Evolutionary conservation across 1,140 invertebrate genomes (phyloP), one percentile per base, ranked within the genome.

Genomic region (Atta texana): DNA sequence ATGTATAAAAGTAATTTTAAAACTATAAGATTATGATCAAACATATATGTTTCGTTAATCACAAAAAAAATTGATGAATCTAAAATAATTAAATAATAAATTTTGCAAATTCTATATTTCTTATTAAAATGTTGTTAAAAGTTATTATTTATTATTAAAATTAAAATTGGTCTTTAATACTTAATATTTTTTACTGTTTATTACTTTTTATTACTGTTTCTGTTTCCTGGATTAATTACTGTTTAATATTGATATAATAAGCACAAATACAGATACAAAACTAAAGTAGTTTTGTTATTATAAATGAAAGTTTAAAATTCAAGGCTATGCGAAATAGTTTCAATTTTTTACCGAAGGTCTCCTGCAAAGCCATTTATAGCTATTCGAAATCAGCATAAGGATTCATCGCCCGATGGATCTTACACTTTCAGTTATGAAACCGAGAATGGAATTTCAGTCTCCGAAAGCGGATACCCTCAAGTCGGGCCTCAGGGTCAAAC

Each of bases 401-500:
- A 94, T 53, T 87, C 90, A 55, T 93, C 91, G 14, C 94, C 94
- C 0, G 94, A 95, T 78, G 95, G 95, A 72, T 93, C 92, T 55
- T 95, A 95, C 24, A 76, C 85, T 0, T 95, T 88, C 78, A 94
- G 93, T 16, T 95, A 95, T 80, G 95, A 95, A 75, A 95, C 95
- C 53, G 94, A 94, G 39, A 95, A 95, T 84, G 95, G 95, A 71
- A 95, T 95, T 72, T 93, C 92, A 1, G 94, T 93, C 0, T 90
- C 92, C 3, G 95, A 95, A 80, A 93, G 87, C 21, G 95, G 95
- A 61, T 92, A 91, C 53, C 92, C 95, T 10, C 95, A 95, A 88
- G 91, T 90, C 10, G 92, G 92, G 2, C 85, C 90, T 8, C 94
- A 95, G 74, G 94, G 93, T 87, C 93, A 89, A 91, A 87, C 71